These are phyloP conservation scores for Loripinus fragilis DNA, from an alignment of 2,888 invertebrate species.

Conservation along the genomic window DNA sequence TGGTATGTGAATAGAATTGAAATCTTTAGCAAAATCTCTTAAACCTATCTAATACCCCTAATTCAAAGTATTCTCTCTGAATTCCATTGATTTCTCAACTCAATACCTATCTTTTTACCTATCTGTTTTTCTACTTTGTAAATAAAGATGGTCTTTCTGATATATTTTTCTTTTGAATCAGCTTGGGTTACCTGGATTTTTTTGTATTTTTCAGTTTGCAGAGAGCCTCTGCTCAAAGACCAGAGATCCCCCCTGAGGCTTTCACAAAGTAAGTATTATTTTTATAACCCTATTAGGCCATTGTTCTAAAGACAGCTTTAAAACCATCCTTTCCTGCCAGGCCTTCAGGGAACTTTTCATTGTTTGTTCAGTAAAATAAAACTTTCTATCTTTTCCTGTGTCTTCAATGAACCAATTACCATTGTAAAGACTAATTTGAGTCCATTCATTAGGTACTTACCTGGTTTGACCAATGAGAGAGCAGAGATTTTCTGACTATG, in stretches of 20 bases:
- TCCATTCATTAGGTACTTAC: constrained; percentile 27
- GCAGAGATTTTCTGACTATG: constrained; percentile 10
- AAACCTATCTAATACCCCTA: background rate
- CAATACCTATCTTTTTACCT: constrained; percentile 4
- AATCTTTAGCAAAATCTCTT: constrained; percentile 9
- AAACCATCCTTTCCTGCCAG: constrained; percentile 3
- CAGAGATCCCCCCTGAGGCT: constrained; percentile 63
- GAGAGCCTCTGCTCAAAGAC: constrained; percentile 56
- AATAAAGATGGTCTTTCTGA: background rate
- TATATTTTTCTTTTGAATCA: background rate
- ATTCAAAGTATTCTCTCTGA: constrained; percentile 5
- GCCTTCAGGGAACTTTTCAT: constrained; percentile 12
- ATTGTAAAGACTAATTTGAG: constrained; percentile 54
- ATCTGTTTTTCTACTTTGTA: background rate
- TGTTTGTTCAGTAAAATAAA: constrained; percentile 21
- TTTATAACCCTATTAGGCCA: constrained; percentile 25
- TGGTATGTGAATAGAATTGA: constrained; percentile 9
- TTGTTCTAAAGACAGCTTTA: constrained; percentile 9
- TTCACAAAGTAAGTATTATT: constrained; percentile 65
- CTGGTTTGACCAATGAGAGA: constrained; percentile 7
- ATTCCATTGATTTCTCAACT: constrained; percentile 7
- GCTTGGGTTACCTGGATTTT: constrained; percentile 22
- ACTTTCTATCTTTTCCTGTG: constrained; percentile 20
- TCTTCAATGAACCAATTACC: constrained; percentile 29
- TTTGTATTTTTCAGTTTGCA: constrained; percentile 60